A percentile compares a stretch with the other conserved stretches of the same genome.
These are phyloP conservation scores for Tor tambroides DNA, from an alignment of 2,113 vertebrate genomes.

Conservation along the genomic window DNA sequence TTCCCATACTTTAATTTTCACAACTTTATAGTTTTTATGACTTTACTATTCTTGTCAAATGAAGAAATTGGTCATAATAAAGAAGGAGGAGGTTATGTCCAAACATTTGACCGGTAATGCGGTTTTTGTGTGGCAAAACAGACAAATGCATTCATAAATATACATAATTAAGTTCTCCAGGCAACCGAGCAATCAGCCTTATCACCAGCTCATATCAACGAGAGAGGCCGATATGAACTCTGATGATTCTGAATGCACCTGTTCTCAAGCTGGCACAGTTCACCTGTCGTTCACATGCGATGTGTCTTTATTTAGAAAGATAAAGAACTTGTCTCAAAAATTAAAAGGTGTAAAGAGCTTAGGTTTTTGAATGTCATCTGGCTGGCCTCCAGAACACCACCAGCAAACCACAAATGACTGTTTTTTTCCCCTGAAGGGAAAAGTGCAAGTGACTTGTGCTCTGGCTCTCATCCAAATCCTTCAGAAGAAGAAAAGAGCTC, in stretches of 20 bases:
- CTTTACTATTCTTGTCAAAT: neutral
- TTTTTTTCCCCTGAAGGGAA: slow-evolving; percentile 30
- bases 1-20: neutral
- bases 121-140: neutral
- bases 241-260: slow-evolving; percentile 11
- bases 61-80: neutral
- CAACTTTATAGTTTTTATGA: neutral
- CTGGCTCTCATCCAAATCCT: slow-evolving; percentile 28
- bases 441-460: slow-evolving; percentile 43
- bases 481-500: slow-evolving; percentile 30
- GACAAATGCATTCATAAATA: neutral
- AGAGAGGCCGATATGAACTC: neutral
- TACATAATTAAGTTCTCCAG: neutral
- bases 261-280: neutral
- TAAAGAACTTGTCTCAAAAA: neutral
- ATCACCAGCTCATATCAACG: neutral
- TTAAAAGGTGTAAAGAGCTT: neutral
- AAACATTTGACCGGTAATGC: neutral
- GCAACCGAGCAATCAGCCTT: neutral
- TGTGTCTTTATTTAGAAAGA: neutral
- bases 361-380: neutral
- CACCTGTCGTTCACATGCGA: slow-evolving; percentile 12
- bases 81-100: neutral
- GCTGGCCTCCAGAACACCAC: neutral
- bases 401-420: slow-evolving; percentile 21